Base-by-base conservation (phyloP, 2,888 invertebrate species). In the Drosophila mettleri region DNA sequence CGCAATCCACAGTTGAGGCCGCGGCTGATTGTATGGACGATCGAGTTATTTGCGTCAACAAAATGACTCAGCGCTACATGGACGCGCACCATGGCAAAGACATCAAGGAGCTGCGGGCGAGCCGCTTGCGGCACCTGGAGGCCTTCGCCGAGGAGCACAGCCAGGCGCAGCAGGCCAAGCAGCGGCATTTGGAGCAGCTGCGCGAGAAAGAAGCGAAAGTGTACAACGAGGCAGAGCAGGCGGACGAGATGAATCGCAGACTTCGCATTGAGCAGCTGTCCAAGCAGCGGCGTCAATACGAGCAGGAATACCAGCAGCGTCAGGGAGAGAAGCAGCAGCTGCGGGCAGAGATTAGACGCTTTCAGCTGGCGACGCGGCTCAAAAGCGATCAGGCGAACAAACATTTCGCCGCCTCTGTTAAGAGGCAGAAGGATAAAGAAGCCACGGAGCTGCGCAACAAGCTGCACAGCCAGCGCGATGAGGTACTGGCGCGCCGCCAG, bases 21-120 rank as follows among this genome's bases (percentile, higher is more conserved):
- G 79, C 81, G 14, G 68, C 69, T 34, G 77, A 86, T 2, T n/a
- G n/a, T 8, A 79, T 86, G 12, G 79, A 86, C 16, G 71, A 81
- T 18, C 73, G 85, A 0, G 64, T 81, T 5, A 77, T 66, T 22
- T 86, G 85, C 33, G 72, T 86, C 8, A 53, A 53, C 20, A 46
- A 12, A 16, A 62, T 66, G 6, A 57, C 71, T 0, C 24, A 51
- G 5, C 70, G 77, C 0, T 46, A 69, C 33, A 31, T 86, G 22
- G 29, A 62, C 6, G 22, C n/a, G 0, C 66, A 66, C 5, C 66
- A 51, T 6, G 53, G 43, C 1, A 34, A 43, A 0, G 71, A 87
- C 12, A 22, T 65, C 0, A 46, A 53, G 27, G 9, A 61, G 0
- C 29, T 60, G 12, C 77, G 77, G 0, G 29, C 29, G 2, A 18